These are phyloP conservation scores for Luperina testacea DNA, from an alignment of 2,888 invertebrate genomes.

Conservation along the genomic window DNA sequence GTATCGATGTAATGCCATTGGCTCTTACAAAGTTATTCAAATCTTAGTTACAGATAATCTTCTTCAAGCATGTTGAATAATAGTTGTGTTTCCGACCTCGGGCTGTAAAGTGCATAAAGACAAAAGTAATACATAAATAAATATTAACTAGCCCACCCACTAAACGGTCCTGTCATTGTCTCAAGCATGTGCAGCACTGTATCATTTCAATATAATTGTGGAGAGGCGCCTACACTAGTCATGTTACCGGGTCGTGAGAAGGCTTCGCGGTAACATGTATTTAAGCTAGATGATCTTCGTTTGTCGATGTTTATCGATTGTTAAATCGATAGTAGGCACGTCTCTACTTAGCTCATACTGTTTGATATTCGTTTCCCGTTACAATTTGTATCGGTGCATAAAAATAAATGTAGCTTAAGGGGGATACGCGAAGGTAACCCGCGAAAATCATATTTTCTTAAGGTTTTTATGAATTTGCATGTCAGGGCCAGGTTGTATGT, in stretches of 20 bases:
- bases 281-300: constrained; percentile 46
- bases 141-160: constrained; percentile 83
- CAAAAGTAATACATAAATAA: constrained; percentile 79
- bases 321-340: constrained; percentile 29
- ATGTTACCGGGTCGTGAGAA: constrained; percentile 41
- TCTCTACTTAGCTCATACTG: background rate
- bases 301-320: constrained; percentile 42
- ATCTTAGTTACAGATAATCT: constrained; percentile 43
- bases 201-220: constrained; percentile 84
- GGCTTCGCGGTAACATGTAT: constrained; percentile 48
- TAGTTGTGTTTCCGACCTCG: constrained; percentile 55
- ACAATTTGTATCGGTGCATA: background rate
- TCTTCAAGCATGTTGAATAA: constrained; percentile 41
- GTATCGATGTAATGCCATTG: constrained; percentile 15
- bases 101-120: constrained; percentile 72
- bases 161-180: constrained; percentile 83
- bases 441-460: background rate
- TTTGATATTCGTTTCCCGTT: constrained; percentile 9
- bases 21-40: constrained; percentile 37
- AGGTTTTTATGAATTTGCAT: background rate
- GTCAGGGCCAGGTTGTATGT: background rate
- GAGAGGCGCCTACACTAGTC: constrained; percentile 80
- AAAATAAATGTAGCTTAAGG: background rate
- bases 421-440: too few species aligned
- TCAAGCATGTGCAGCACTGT: constrained; percentile 76